Base-by-base conservation (phyloP, 2,797 vertebrate genomes). In the Gymnoscopelus braueri region DNA sequence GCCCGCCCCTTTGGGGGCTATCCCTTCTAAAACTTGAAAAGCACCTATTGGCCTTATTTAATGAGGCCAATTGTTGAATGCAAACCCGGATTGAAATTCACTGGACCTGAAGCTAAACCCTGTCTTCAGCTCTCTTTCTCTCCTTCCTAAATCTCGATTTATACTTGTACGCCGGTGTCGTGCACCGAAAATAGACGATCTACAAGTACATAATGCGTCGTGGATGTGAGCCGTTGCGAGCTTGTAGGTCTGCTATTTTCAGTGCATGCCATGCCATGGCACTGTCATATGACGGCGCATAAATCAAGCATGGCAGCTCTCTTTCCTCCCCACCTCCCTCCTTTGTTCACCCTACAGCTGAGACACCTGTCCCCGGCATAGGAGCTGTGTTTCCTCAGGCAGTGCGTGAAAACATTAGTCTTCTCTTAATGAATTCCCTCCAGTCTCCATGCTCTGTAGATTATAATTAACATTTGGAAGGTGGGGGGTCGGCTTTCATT, bases 401-500 rank as follows among this genome's bases (percentile, higher is more conserved):
- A 49, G 53, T 50, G 29, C 11, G 49, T 29, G 26, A 78, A 81
- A 73, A 70, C 70, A 83, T 84, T 69, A 79, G 50, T 60, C 59
- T 72, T 53, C 49, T 19, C 26, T 53, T 71, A 78, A 86, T 87
- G 53, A 83, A 82, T 76, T 60, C 39, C 56, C 35, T 53, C 23
- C 65, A 52, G 65, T 61, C 75, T 63, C 32, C 35, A 50, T 61
- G 68, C 62, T 65, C 72, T 74, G 65, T 69, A 81, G 69, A 84
- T 69, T 82, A 51, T 84, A 85, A 89, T 91, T 84, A 88, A 76
- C 84, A 79, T 75, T 60, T 67, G 77, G 19, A 71, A 35, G 61
- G 55, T 61, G 68, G 5, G 58, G 60, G 86, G 83, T 84, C 80
- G 65, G n/a, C 47, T 81, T 76, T 87, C 87, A 88, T 89, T 91